Evolutionary conservation across 2,888 invertebrate species (phyloP).

Genomic region (Cylloceria caligata): DNA sequence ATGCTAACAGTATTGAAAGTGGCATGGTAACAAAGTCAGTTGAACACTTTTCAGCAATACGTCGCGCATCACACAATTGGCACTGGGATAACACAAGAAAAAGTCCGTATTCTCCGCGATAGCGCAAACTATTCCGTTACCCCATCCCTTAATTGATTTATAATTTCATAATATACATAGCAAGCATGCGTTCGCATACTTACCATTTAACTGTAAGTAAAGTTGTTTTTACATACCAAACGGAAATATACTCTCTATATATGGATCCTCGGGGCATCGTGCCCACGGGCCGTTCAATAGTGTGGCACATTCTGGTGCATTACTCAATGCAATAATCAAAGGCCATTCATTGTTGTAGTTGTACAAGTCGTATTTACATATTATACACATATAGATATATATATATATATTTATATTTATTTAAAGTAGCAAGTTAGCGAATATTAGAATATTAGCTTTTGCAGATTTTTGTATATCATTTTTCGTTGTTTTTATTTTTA

Average conservation of each 20-base stretch:
- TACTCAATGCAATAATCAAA: constrained; percentile 81
- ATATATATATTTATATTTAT: constrained; percentile 76
- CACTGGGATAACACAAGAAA: constrained; percentile 69
- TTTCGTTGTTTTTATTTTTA: constrained; percentile 39
- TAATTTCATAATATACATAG: constrained; percentile 46
- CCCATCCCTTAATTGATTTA: constrained; percentile 58
- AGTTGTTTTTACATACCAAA: constrained; percentile 72
- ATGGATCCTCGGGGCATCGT: constrained; percentile 66
- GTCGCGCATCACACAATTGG: constrained; percentile 67
- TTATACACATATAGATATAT: constrained; percentile 56
- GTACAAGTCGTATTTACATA: constrained; percentile 70
- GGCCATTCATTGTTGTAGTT: constrained; percentile 81
- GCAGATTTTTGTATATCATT: constrained; percentile 62
- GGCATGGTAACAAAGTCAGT: constrained; percentile 69
- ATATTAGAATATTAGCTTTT: constrained; percentile 72
- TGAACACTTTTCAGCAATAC: constrained; percentile 67
- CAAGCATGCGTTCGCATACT: constrained; percentile 68
- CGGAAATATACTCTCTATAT: constrained; percentile 72
- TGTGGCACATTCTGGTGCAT: constrained; percentile 78
- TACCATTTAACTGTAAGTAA: constrained; percentile 69
- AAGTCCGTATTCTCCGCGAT: constrained; percentile 68
- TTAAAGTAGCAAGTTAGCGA: constrained; percentile 71
- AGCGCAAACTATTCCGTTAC: constrained; percentile 65
- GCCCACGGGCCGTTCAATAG: constrained; percentile 69
- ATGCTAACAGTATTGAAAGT: constrained; percentile 65